phyloP scores from a whole-genome alignment of 2,797 vertebrate species.

The Trachurus trachurus region DNA sequence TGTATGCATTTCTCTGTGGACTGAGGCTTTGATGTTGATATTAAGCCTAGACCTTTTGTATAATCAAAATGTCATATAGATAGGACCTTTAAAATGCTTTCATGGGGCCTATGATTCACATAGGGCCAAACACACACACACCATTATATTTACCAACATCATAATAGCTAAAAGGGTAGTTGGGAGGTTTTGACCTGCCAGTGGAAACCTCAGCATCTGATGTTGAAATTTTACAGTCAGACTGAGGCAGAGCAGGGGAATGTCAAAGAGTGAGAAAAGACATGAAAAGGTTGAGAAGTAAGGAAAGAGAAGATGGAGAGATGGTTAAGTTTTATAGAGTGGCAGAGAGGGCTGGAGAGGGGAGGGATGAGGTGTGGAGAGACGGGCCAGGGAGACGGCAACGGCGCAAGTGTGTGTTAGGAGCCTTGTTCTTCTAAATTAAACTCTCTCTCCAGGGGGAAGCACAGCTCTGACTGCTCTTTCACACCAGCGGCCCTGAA shows the following conservation, averaged over 20 bases:
- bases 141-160: neutral
- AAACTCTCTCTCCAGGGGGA: constrained; percentile 71
- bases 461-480: constrained; percentile 77
- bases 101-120: neutral
- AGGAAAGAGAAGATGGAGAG: constrained; percentile 44
- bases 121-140: neutral
- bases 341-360: constrained; percentile 41
- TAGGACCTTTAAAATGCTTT: neutral
- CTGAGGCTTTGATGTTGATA: too few relatives aligned
- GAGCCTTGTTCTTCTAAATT: constrained; percentile 78
- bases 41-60: too few relatives aligned
- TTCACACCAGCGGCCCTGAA: constrained; percentile 76
- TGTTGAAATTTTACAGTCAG: neutral
- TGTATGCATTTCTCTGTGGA: too few relatives aligned
- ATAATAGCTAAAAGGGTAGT: neutral
- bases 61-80: too few relatives aligned
- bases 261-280: neutral
- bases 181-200: neutral
- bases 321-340: constrained; percentile 60
- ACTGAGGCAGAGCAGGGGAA: neutral
- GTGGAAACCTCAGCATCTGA: neutral
- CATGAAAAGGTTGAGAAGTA: constrained; percentile 44
- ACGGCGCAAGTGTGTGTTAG: constrained; percentile 69
- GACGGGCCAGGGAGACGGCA: constrained; percentile 56
- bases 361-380: constrained; percentile 62